A percentile compares a stretch with the other conserved stretches of the same genome.
Evolutionary conservation across 2,113 vertebrate species (phyloP).

Genomic region (Paralichthys olivaceus): DNA sequence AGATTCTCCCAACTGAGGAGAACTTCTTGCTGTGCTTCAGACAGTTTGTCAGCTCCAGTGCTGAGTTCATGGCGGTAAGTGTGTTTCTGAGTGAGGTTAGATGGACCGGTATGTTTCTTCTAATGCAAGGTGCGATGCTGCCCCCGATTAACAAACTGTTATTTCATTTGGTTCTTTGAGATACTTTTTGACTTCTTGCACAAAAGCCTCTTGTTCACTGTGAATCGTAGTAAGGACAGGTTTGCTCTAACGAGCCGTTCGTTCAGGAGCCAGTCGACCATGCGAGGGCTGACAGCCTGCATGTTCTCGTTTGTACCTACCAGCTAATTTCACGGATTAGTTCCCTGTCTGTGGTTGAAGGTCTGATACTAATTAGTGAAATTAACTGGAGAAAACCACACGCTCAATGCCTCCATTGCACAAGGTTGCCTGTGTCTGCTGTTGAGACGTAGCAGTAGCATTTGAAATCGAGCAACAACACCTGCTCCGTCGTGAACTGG

Average conservation of each 20-base stretch:
- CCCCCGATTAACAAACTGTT: not conserved
- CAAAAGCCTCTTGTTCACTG: conserved; percentile 12
- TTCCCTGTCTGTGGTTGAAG: conserved; percentile 21
- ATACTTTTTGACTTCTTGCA: not conserved
- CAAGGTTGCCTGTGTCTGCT: not conserved
- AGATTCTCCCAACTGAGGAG: conserved; percentile 98
- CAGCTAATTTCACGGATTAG: conserved; percentile 27
- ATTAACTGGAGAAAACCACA: conserved; percentile 11
- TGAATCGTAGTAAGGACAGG: conserved; percentile 4
- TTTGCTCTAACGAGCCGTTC: conserved; percentile 9
- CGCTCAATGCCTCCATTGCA: conserved; percentile 4
- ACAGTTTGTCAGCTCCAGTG: conserved; percentile 94
- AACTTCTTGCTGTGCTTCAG: conserved; percentile 98
- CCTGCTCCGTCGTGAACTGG: not conserved
- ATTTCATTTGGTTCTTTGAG: conserved; percentile 26
- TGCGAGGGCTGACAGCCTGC: conserved; percentile 7
- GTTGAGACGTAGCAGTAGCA: no score
- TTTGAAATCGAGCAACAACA: no score
- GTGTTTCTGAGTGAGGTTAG: conserved; percentile 10
- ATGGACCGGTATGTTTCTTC: not conserved
- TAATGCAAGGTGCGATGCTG: not conserved
- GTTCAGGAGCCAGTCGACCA: conserved; percentile 21
- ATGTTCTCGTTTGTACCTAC: conserved; percentile 20
- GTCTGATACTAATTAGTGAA: conserved; percentile 30
- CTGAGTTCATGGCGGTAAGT: conserved; percentile 97